Conservation (phyloP, 2,888 invertebrate species). For the Acanthacorydalis orientalis region DNA sequence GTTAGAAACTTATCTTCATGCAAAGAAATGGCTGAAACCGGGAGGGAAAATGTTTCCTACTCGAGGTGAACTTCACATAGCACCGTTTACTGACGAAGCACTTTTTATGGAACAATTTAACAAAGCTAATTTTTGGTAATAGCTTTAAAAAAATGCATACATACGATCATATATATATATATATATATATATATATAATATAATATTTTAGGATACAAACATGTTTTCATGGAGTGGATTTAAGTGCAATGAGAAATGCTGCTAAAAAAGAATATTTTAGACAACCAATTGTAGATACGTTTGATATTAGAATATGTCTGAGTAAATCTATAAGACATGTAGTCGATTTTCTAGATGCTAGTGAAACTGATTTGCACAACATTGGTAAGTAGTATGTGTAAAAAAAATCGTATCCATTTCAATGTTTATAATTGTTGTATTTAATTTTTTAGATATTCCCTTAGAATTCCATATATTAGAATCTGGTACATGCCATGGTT, state of each 20-base stretch:
- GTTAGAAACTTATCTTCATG: slow-evolving; percentile 96
- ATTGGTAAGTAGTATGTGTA: slow-evolving; percentile 36
- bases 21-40: slow-evolving; percentile 92
- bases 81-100: slow-evolving; percentile 95
- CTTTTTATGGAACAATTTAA: slow-evolving; percentile 96
- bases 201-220: slow-evolving; percentile 56
- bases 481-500: slow-evolving; percentile 88
- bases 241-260: slow-evolving; percentile 77
- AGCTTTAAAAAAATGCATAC: too few relatives aligned
- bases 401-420: slow-evolving; percentile 4
- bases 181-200: background rate
- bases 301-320: slow-evolving; percentile 94
- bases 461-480: slow-evolving; percentile 82
- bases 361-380: slow-evolving; percentile 84
- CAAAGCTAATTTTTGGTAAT: slow-evolving; percentile 90
- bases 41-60: slow-evolving; percentile 95
- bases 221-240: slow-evolving; percentile 93
- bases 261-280: slow-evolving; percentile 96
- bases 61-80: slow-evolving; percentile 90
- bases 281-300: slow-evolving; percentile 96
- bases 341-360: slow-evolving; percentile 83
- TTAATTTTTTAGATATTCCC: slow-evolving; percentile 53
- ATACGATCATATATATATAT: slow-evolving; percentile 15
- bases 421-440: slow-evolving; percentile 7
- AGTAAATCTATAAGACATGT: slow-evolving; percentile 84